Evolutionary conservation across 2,888 invertebrate genomes (phyloP).

Genomic region (Leuctra nigra): DNA sequence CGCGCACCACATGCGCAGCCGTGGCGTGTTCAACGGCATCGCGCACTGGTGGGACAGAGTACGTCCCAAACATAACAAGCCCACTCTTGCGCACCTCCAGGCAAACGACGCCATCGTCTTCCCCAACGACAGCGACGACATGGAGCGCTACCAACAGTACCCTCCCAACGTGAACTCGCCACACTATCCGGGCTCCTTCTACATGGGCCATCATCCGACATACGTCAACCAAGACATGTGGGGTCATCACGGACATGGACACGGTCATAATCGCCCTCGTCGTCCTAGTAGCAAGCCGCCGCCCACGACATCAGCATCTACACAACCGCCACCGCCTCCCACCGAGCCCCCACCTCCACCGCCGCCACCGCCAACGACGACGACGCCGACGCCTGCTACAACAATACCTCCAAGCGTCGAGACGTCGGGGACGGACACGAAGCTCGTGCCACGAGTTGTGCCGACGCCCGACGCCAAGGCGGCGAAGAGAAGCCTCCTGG

Average conservation of each 20-base stretch:
- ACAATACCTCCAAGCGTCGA: not conserved
- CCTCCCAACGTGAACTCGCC: not conserved
- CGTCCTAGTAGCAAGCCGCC: not conserved
- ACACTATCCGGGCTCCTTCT: not conserved
- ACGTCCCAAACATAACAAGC: not conserved
- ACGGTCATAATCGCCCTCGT: too few species aligned
- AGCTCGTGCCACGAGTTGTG: not conserved
- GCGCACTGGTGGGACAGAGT: not conserved
- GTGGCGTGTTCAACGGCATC: not conserved
- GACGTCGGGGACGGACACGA: not conserved
- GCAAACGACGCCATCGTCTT: not conserved
- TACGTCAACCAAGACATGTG: not conserved
- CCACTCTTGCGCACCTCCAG: not conserved
- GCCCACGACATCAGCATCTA: not conserved
- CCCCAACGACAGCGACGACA: slow-evolving; percentile 6
- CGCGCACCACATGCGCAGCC: not conserved
- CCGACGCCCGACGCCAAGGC: not conserved
- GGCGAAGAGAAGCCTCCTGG: slow-evolving; percentile 44
- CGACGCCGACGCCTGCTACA: not conserved
- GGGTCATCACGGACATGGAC: not conserved
- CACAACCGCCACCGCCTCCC: not conserved
- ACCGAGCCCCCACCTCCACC: not conserved
- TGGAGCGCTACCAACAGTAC: not conserved
- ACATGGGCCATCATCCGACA: not conserved
- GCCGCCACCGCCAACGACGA: not conserved